These are phyloP conservation scores for rat (Rattus norvegicus) DNA, from an alignment of 2,113 vertebrate species.

Conservation along the genomic window DNA sequence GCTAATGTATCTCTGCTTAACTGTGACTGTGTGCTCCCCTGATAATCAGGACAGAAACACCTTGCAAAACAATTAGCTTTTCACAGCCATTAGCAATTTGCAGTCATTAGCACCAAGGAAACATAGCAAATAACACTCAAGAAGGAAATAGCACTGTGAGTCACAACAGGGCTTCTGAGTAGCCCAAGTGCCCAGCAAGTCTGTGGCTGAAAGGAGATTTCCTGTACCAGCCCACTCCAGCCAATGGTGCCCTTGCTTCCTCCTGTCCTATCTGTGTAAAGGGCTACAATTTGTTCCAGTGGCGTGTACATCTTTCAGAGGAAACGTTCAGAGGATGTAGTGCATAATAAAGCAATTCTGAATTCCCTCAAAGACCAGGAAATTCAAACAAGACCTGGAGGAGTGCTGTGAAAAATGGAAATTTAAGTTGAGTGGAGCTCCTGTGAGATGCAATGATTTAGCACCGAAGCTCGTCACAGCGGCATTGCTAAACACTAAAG, in stretches of 20 bases:
- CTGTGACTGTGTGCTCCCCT: slow-evolving; percentile 44
- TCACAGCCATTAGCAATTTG: slow-evolving; percentile 76
- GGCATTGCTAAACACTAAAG: neutral
- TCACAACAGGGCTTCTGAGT: neutral
- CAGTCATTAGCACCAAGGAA: slow-evolving; percentile 70
- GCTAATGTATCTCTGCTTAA: slow-evolving; percentile 71
- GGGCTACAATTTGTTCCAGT: neutral
- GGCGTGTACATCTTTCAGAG: slow-evolving; percentile 38
- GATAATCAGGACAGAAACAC: slow-evolving; percentile 68
- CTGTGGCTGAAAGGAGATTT: neutral
- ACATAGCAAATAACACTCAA: slow-evolving; percentile 28
- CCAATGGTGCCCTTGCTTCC: neutral
- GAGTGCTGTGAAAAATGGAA: slow-evolving; percentile 36
- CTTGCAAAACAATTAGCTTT: slow-evolving; percentile 77
- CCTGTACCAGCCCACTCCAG: neutral
- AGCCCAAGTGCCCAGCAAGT: neutral
- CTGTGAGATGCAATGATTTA: neutral
- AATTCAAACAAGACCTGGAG: neutral
- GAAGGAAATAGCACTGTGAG: neutral
- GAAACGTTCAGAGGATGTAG: neutral
- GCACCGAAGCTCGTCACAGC: neutral
- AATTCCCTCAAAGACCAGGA: slow-evolving; percentile 51
- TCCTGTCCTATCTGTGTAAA: slow-evolving; percentile 6
- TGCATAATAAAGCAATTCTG: slow-evolving; percentile 25
- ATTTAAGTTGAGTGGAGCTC: neutral